Conservation (phyloP, 2,113 vertebrate species). For the Microtus oregoni region DNA sequence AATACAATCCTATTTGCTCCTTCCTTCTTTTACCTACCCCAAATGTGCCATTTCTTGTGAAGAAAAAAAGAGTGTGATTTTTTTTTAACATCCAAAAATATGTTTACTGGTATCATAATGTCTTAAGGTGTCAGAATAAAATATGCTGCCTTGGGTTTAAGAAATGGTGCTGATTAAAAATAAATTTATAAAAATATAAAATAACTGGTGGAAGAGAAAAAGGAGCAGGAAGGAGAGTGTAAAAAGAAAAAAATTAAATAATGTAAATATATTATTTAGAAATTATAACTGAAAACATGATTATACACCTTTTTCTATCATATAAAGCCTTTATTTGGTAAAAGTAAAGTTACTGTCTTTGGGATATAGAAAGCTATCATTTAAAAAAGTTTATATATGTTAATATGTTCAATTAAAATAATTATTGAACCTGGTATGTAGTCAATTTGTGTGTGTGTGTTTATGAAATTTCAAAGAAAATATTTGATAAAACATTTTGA, state of each 20-base stretch:
- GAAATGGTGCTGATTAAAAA: neutral
- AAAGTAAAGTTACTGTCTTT: neutral
- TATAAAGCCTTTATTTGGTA: neutral
- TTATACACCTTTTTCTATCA: neutral
- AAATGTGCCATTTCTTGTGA: neutral
- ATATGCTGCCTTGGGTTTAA: neutral
- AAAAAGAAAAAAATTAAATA: neutral
- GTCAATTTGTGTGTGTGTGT: neutral
- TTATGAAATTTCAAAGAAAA: neutral
- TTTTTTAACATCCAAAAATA: neutral
- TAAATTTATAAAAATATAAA: neutral
- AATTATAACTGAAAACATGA: neutral
- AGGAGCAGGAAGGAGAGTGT: neutral
- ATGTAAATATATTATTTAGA: constrained; percentile 11
- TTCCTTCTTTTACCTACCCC: neutral
- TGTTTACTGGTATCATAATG: neutral
- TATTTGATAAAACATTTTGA: neutral
- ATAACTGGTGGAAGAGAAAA: neutral
- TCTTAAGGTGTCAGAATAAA: neutral
- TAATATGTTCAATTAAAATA: neutral
- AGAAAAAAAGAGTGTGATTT: neutral
- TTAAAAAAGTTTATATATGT: neutral
- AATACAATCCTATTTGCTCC: neutral
- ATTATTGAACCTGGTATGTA: neutral
- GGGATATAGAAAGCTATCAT: neutral